Evolutionary conservation across 2,888 invertebrate species (phyloP).

Genomic region (Baronia brevicornis): DNA sequence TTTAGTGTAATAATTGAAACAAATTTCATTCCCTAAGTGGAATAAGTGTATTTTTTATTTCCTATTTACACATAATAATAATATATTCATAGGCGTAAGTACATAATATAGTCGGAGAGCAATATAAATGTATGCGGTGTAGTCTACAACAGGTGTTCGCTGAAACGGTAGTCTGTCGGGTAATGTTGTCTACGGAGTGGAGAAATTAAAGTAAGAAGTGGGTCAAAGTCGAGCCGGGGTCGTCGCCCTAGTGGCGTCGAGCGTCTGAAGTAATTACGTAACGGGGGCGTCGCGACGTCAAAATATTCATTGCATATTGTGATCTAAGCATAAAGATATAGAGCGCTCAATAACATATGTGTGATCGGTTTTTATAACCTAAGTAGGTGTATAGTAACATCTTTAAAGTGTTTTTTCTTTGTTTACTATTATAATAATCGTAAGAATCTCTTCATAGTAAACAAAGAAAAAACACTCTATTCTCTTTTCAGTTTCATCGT

Average conservation of each 20-base stretch:
- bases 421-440: too few species aligned
- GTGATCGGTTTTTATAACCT: too few species aligned
- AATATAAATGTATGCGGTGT: slow-evolving; percentile 6
- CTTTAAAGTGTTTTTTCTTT: too few species aligned
- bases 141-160: slow-evolving; percentile 19
- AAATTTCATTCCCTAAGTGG: too few species aligned
- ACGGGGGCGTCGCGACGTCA: slow-evolving; percentile 47
- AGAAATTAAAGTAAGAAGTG: slow-evolving; percentile 69
- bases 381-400: too few species aligned
- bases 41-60: too few species aligned
- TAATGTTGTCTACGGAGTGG: slow-evolving; percentile 51
- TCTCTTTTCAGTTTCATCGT: too few species aligned
- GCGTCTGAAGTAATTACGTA: slow-evolving; percentile 64
- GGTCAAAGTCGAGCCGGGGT: slow-evolving; percentile 70
- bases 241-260: slow-evolving; percentile 46
- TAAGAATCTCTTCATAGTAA: too few species aligned
- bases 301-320: slow-evolving; percentile 15
- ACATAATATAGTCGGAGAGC: not conserved
- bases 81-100: too few species aligned
- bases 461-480: too few species aligned
- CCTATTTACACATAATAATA: too few species aligned
- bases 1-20: too few species aligned
- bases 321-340: slow-evolving; percentile 11
- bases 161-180: slow-evolving; percentile 21
- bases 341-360: not conserved